Conservation (phyloP, 2,888 invertebrate species). For the Polymixis flavicincta region DNA sequence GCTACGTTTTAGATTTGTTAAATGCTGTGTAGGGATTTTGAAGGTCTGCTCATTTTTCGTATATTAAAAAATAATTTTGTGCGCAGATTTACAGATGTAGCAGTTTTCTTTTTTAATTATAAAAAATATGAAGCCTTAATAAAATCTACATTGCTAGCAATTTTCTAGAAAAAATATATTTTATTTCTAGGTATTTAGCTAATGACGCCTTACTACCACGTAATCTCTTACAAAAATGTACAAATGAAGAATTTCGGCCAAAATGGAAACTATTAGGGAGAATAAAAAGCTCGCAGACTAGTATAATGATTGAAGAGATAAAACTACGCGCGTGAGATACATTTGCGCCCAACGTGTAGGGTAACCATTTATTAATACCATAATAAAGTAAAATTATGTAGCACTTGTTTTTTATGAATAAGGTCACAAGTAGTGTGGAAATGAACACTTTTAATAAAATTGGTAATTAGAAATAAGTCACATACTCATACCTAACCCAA, state of each 20-base stretch:
- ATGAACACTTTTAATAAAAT: not conserved
- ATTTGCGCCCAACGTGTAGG: slow-evolving; percentile 56
- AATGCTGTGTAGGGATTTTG: not conserved
- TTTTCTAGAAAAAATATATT: slow-evolving; percentile 11
- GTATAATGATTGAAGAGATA: slow-evolving; percentile 62
- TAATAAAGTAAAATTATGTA: not conserved
- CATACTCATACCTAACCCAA: too few relatives aligned
- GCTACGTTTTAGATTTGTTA: slow-evolving; percentile 9
- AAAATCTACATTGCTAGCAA: not conserved
- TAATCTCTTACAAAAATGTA: slow-evolving; percentile 48
- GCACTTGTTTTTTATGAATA: not conserved
- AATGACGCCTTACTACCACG: slow-evolving; percentile 40
- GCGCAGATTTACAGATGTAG: not conserved
- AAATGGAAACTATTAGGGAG: slow-evolving; percentile 62
- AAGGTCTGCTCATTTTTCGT: not conserved
- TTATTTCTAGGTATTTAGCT: slow-evolving; percentile 35
- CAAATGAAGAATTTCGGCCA: slow-evolving; percentile 40
- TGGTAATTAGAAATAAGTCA: not conserved
- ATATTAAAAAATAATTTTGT: not conserved
- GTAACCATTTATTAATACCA: slow-evolving; percentile 35
- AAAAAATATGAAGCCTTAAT: slow-evolving; percentile 8
- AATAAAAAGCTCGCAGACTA: slow-evolving; percentile 61
- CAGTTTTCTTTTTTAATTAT: not conserved
- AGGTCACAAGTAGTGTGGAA: not conserved
- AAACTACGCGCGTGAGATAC: slow-evolving; percentile 66